Conservation (phyloP, 92 coral and sea anemone species). For the Palythoa grandis region DNA sequence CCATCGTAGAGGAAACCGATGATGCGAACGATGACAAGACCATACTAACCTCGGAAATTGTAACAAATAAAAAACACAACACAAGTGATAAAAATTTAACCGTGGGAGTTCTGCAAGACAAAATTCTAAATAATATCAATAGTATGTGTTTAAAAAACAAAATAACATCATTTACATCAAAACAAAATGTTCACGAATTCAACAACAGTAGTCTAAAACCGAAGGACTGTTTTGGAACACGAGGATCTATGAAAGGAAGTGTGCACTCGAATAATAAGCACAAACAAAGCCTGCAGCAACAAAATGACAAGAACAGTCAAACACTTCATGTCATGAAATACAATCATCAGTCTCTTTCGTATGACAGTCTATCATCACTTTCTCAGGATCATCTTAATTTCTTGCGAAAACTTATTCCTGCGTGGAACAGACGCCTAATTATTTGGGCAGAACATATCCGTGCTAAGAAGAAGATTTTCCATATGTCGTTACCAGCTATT, state of each 20-base stretch:
- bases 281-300: background rate
- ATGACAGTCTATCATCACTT: background rate
- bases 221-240: background rate
- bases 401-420: background rate
- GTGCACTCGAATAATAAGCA: background rate
- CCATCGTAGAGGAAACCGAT: conserved; percentile 29
- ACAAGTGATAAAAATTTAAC: background rate
- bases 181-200: background rate
- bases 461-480: background rate
- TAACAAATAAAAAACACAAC: background rate
- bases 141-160: background rate
- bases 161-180: background rate
- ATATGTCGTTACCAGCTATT: background rate
- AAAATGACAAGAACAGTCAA: background rate
- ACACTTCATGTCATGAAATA: background rate
- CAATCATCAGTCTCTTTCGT: background rate
- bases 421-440: conserved; percentile 1
- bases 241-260: background rate
- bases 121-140: background rate
- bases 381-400: conserved; percentile 12
- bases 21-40: conserved; percentile 15
- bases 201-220: background rate
- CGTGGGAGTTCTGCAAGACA: background rate
- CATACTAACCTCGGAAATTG: background rate
- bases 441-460: conserved; percentile 14